Percentiles rank a stretch among this genome's conserved stretches.
phyloP scores from a whole-genome alignment of 2,888 invertebrate genomes.

The Disparrhopalites patrizii region DNA sequence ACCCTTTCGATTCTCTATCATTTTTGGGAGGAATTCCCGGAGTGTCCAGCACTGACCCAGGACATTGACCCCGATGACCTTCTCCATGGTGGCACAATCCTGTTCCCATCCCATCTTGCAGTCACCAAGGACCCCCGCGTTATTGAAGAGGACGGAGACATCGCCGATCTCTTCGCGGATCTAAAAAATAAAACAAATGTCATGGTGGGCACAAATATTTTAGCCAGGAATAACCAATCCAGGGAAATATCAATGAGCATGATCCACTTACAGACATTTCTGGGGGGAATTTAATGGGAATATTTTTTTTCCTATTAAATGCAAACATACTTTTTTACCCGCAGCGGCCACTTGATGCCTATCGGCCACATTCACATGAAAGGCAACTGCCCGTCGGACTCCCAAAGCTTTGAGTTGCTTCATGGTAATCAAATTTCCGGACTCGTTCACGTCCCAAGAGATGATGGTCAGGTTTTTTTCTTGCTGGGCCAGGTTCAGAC shows the following conservation, averaged over 20 bases:
- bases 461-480: constrained; percentile 11
- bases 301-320: too few relatives aligned
- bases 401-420: neutral
- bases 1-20: constrained; percentile 1
- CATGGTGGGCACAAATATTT: too few relatives aligned
- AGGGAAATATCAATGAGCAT: too few relatives aligned
- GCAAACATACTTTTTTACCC: neutral
- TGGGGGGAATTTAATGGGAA: too few relatives aligned
- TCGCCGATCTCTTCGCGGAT: constrained; percentile 5
- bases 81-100: neutral
- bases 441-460: constrained; percentile 17
- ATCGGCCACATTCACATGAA: constrained; percentile 5
- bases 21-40: neutral
- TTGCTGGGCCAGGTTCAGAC: neutral
- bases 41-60: constrained; percentile 9
- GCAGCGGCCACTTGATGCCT: neutral
- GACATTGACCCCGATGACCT: neutral
- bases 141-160: constrained; percentile 14
- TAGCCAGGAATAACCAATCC: too few relatives aligned
- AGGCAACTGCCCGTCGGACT: neutral
- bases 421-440: neutral
- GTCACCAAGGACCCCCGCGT: constrained; percentile 5
- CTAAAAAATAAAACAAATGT: too few relatives aligned
- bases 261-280: too few relatives aligned
- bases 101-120: neutral